Conservation (phyloP, 2,888 invertebrate genomes). For the Diaperis boleti region DNA sequence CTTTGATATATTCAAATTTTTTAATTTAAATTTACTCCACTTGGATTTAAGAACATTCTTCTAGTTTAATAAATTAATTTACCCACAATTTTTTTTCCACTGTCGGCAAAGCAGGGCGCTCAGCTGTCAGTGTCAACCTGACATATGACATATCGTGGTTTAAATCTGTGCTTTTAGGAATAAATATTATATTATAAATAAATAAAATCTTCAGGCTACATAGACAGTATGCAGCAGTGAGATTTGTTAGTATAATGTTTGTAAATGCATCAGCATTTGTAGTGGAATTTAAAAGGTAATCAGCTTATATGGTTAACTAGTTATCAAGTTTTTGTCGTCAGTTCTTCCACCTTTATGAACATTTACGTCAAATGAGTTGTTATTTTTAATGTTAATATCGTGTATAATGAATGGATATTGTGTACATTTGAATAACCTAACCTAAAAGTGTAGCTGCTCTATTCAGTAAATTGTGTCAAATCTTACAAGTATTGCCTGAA, state of each 20-base stretch:
- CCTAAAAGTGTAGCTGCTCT: slow-evolving; percentile 1
- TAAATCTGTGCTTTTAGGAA: slow-evolving; percentile 36
- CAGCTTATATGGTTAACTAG: neutral
- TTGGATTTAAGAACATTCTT: too few relatives aligned
- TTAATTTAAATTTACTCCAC: too few relatives aligned
- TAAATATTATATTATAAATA: slow-evolving; percentile 36
- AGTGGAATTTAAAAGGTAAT: slow-evolving; percentile 22
- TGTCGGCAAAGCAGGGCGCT: slow-evolving; percentile 20
- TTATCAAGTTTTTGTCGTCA: slow-evolving; percentile 10
- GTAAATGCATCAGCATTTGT: neutral
- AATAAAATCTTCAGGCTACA: slow-evolving; percentile 2
- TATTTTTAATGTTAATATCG: slow-evolving; percentile 36
- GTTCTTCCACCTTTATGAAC: slow-evolving; percentile 13
- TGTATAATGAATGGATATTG: slow-evolving; percentile 16
- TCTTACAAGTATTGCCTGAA: too few relatives aligned
- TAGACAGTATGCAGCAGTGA: neutral
- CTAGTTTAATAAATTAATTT: too few relatives aligned
- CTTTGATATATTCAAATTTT: too few relatives aligned
- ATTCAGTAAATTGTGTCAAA: slow-evolving; percentile 9
- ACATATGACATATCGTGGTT: slow-evolving; percentile 37
- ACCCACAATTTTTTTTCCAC: too few relatives aligned
- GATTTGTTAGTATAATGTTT: neutral
- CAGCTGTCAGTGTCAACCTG: slow-evolving; percentile 35
- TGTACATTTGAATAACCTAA: slow-evolving; percentile 10
- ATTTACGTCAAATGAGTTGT: slow-evolving; percentile 47